Percentiles rank a stretch among this genome's conserved stretches.
These are phyloP conservation scores for Sinhomidia bicolor DNA, from an alignment of 2,888 invertebrate species.

Conservation along the genomic window DNA sequence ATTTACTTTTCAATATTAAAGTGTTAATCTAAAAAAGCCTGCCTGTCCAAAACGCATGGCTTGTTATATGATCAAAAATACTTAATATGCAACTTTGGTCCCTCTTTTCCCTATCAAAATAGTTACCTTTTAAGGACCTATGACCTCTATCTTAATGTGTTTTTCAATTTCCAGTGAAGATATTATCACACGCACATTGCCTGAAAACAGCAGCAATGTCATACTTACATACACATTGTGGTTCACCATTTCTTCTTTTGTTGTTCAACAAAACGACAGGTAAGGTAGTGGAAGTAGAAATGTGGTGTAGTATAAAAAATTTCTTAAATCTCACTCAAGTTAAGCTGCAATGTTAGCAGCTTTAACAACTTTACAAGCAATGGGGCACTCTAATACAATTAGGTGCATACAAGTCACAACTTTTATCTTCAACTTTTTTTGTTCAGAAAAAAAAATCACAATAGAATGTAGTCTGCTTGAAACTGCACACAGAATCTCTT, in stretches of 20 bases:
- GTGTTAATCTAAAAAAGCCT: neutral
- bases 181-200: slow-evolving; percentile 59
- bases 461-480: neutral
- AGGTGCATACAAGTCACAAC: neutral
- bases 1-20: neutral
- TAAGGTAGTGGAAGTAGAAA: neutral
- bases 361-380: neutral
- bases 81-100: slow-evolving; percentile 25
- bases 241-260: slow-evolving; percentile 59
- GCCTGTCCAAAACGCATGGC: slow-evolving; percentile 5
- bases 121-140: slow-evolving; percentile 67
- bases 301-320: neutral
- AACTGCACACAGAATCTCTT: neutral
- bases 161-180: slow-evolving; percentile 72
- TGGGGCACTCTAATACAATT: slow-evolving; percentile 48
- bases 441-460: neutral
- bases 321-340: slow-evolving; percentile 13
- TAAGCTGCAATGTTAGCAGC: neutral
- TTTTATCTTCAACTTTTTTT: neutral
- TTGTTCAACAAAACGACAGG: neutral
- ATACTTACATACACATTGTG: slow-evolving; percentile 66
- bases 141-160: slow-evolving; percentile 72
- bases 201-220: slow-evolving; percentile 64
- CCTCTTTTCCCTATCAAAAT: slow-evolving; percentile 38
- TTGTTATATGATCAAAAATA: slow-evolving; percentile 5